Base-by-base conservation (phyloP, 2,888 invertebrate species). In the Magallana nippona region DNA sequence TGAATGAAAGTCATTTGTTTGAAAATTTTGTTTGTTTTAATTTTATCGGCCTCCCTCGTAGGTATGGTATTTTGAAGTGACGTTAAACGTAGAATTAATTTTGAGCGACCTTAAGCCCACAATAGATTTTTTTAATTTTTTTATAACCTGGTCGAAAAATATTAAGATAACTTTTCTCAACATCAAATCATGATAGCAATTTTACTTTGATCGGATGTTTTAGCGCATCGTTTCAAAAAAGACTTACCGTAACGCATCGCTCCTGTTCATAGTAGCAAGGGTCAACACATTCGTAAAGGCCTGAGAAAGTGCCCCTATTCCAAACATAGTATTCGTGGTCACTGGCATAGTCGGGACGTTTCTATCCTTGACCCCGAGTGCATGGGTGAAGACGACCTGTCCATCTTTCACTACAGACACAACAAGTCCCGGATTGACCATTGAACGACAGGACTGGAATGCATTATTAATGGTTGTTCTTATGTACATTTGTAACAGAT, bases 251-350 rank as follows among this genome's bases (percentile, higher is more conserved):
- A 71, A 32, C 22, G 15, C 13, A 5, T 71, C 71, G 13, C 22
- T 71, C 32, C 22, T 22, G 8, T 71, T 71, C 71, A 71, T 71
- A 27, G 32, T 22, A 11, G 27, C 22, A 13, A 71, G 27, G 11
- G 71, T 71, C 60, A 90, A 78, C 0, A 89, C 87, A 10, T 88
- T 85, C 1, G 90, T 87, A 84, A 90, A 90, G 10, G 87, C 87
- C 79, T 90, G 89, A 0, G 90, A 87, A 32, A 90, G 78, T 10
- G 89, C 89, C 5, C 90, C 90, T 10, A 90, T 86, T 22, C 89
- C 88, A 84, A 90, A 90, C 63, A 89, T 55, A 1, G 90, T 90
- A 55, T 86, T 82, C 58, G 87, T 90, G 10, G 87, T 87, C 2
- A 90, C 90, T n/a, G 87, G 84, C 79, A 83, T 86, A 2, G 81